A percentile compares a stretch with the other conserved stretches of the same genome.
Evolutionary conservation across 2,113 vertebrate species (phyloP).

Genomic region (Ancistrus triradiatus): DNA sequence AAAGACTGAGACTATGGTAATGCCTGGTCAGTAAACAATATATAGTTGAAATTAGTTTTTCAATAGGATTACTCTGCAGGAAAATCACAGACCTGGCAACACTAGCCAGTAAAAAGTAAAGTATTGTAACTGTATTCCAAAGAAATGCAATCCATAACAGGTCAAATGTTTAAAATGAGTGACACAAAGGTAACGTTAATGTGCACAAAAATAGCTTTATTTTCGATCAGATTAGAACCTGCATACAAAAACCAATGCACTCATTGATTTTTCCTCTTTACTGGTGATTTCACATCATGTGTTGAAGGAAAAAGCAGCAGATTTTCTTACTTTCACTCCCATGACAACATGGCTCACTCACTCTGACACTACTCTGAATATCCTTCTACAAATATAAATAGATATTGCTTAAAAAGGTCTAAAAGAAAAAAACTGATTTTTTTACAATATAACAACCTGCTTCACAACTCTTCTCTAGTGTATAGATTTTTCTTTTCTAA

Average conservation of each 20-base stretch:
- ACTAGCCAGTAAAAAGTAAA: too few relatives aligned
- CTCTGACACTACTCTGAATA: constrained; percentile 55
- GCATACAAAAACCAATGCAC: constrained; percentile 66
- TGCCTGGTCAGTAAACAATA: too few relatives aligned
- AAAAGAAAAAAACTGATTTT: constrained; percentile 63
- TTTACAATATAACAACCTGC: constrained; percentile 60
- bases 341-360: constrained; percentile 52
- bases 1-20: too few relatives aligned
- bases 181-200: constrained; percentile 47
- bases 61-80: too few relatives aligned
- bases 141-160: neutral
- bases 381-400: constrained; percentile 73
- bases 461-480: constrained; percentile 67
- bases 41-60: too few relatives aligned
- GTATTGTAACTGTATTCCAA: too few relatives aligned
- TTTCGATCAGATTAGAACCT: constrained; percentile 66
- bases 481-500: constrained; percentile 57
- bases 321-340: constrained; percentile 47
- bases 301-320: constrained; percentile 68
- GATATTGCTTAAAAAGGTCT: constrained; percentile 56
- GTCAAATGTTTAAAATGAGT: neutral
- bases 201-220: constrained; percentile 77
- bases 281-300: constrained; percentile 63
- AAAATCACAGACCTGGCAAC: too few relatives aligned
- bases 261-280: constrained; percentile 60